Percentiles rank a stretch among this genome's conserved stretches.
Evolutionary conservation across 2,113 vertebrate species (phyloP).

Genomic region (Melospiza georgiana): DNA sequence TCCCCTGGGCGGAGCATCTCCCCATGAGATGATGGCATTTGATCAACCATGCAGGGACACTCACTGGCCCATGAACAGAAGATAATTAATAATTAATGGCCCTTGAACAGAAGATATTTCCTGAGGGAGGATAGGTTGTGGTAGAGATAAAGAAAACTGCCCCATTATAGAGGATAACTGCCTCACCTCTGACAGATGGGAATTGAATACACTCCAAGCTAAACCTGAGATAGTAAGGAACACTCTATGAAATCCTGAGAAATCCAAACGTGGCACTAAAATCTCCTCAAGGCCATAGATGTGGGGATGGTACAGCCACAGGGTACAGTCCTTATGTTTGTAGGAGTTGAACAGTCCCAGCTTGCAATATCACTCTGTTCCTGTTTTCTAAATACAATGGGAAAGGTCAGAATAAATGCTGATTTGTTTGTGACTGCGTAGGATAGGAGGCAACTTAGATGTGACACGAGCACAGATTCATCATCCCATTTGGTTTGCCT

Average conservation of each 20-base stretch:
- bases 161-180: background rate
- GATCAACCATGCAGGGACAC: background rate
- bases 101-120: too few relatives aligned
- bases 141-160: background rate
- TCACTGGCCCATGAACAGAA: too few relatives aligned
- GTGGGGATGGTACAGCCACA: background rate
- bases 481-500: background rate
- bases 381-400: background rate
- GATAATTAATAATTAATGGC: too few relatives aligned
- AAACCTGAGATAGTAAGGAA: slow-evolving; percentile 36
- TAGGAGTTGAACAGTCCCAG: background rate
- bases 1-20: background rate
- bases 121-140: background rate
- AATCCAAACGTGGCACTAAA: background rate
- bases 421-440: background rate
- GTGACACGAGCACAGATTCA: accelerated
- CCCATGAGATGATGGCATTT: background rate
- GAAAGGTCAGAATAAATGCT: background rate
- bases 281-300: background rate
- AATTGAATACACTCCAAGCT: background rate
- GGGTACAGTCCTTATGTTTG: background rate
- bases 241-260: too few relatives aligned
- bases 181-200: background rate
- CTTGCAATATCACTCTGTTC: background rate
- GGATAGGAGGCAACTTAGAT: background rate